A percentile compares a stretch with the other conserved stretches of the same genome.
phyloP scores from a whole-genome alignment of 2,888 invertebrate genomes.

The Drosophila recens region DNA sequence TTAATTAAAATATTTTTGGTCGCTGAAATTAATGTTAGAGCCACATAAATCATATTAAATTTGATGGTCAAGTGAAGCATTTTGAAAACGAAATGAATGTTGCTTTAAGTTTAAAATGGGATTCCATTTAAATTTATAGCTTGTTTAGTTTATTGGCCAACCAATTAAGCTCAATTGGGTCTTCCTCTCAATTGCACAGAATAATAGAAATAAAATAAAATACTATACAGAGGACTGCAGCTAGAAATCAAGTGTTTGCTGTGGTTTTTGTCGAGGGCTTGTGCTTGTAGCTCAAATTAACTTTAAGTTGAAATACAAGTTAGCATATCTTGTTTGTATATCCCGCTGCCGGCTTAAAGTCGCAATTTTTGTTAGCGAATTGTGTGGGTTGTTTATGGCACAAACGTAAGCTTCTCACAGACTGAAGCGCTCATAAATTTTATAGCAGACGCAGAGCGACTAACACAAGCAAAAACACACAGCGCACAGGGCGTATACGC shows the following conservation, averaged over 20 bases:
- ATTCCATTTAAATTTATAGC: constrained; percentile 24
- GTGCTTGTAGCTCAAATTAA: constrained; percentile 57
- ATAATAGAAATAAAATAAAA: constrained; percentile 25
- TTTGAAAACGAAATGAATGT: background rate
- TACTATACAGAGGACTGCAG: constrained; percentile 26
- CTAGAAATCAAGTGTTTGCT: constrained; percentile 40
- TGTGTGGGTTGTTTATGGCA: constrained; percentile 33
- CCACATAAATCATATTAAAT: constrained; percentile 39
- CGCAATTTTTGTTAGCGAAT: constrained; percentile 21
- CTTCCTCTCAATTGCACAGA: constrained; percentile 43
- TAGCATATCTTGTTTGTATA: constrained; percentile 10
- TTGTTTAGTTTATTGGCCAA: constrained; percentile 41
- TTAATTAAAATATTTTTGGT: constrained; percentile 66
- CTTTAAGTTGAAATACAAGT: constrained; percentile 38
- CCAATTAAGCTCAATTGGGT: constrained; percentile 51
- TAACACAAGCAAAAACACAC: constrained; percentile 11
- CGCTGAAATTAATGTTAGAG: constrained; percentile 32
- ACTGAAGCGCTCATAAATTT: constrained; percentile 64
- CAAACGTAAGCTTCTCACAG: constrained; percentile 26
- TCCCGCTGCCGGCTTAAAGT: constrained; percentile 20
- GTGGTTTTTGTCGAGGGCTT: constrained; percentile 47
- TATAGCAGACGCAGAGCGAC: constrained; percentile 27
- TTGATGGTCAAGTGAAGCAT: constrained; percentile 16
- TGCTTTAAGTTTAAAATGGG: constrained; percentile 9
- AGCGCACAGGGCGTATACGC: constrained; percentile 40